Conservation (phyloP, 2,113 vertebrate genomes). For the Oreochromis spilurus region DNA sequence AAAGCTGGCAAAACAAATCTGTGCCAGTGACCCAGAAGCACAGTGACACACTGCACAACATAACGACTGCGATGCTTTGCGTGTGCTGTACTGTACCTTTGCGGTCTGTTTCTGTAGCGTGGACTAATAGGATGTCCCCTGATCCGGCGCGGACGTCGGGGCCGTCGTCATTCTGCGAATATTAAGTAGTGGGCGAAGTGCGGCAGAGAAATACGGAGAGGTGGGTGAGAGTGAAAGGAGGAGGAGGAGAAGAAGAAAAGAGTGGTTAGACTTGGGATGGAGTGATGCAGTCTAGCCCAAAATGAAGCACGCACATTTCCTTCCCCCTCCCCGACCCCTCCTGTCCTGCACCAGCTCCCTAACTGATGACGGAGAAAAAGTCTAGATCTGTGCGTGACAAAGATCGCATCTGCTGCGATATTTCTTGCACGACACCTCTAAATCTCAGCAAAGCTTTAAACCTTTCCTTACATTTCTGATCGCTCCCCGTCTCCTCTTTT, state of each 20-base stretch:
- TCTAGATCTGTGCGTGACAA: constrained; percentile 22
- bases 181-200: background rate
- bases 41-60: background rate
- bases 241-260: background rate
- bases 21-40: constrained; percentile 28
- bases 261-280: background rate
- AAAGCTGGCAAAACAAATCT: background rate
- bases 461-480: background rate
- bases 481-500: background rate
- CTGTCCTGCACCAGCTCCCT: constrained; percentile 50
- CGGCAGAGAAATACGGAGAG: background rate
- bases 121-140: constrained; percentile 91
- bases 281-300: constrained; percentile 42
- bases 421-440: background rate
- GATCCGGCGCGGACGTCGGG: constrained; percentile 96
- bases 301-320: constrained; percentile 25
- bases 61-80: background rate
- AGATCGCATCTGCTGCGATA: constrained; percentile 13
- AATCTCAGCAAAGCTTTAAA: background rate
- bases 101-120: constrained; percentile 94
- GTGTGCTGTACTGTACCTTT: constrained; percentile 80
- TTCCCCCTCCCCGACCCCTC: background rate
- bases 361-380: constrained; percentile 42
- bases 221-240: background rate
- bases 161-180: constrained; percentile 87